Evolutionary conservation across 2,113 vertebrate species (phyloP), one percentile per base, ranked within the genome.

Genomic region (Leptosomus discolor): DNA sequence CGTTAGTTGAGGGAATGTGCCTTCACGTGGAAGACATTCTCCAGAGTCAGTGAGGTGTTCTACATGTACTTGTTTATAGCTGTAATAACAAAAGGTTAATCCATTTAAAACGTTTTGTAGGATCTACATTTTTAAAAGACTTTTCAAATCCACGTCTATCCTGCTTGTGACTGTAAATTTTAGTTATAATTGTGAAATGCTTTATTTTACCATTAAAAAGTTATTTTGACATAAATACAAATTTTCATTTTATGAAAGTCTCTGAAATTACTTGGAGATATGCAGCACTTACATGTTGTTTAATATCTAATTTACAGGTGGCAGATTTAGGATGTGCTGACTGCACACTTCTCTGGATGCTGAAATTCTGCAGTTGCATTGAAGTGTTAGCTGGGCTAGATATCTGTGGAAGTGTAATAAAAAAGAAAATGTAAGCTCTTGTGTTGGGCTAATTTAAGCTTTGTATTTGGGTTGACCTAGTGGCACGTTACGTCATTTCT

Each of bases 301-400:
- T 36, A 77, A 85, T 91, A 23, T 94, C 34, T 96, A 54, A 56
- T 88, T 64, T 95, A 39, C 96, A 99, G 99, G 98, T 99, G 94
- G 98, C 98, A 71, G 99, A 99, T 93, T 93, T 99, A 92, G 99
- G 99, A 26, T 99, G 99, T 95, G 96, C 98, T 21, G 98, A 99
- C 20, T 98, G 99, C 85, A 92, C 56, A 0, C 98, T 99, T n/a
- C 97, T 99, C 11, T 96, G 98, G 92, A 98, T 97, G 91, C 98
- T 99, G 24, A 98, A 98, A 97, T 99, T 98, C 96, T 98, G 98
- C 85, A 97, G 96, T 41, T 98, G 98, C 70, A 94, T 99, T 73
- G 98, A 99, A 65, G 94, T 98, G 58, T 98, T 99, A 91, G 98
- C 98, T 70, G 99, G 99, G 82, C 91, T 99, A 71, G 99, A 99